phyloP scores from a whole-genome alignment of 2,888 invertebrate species.

The Stramonita haemastoma region DNA sequence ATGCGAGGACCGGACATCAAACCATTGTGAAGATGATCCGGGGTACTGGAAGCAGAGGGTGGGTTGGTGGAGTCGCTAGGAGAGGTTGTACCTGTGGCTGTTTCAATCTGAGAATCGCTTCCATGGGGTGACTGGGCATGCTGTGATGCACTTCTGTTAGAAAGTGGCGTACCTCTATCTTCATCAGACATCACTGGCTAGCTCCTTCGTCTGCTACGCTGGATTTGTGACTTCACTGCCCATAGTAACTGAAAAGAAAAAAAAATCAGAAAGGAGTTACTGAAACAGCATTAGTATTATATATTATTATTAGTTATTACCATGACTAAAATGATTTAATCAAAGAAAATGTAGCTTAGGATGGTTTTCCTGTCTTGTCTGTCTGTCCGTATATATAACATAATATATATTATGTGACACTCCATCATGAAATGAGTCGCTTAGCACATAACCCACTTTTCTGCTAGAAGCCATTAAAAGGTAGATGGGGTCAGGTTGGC shows the following conservation, averaged over 20 bases:
- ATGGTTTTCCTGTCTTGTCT: too few relatives aligned
- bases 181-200: conserved; percentile 12
- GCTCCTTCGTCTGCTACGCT: background rate
- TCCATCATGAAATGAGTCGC: too few relatives aligned
- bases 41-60: conserved; percentile 7
- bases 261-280: background rate
- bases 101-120: background rate
- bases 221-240: background rate
- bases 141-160: background rate
- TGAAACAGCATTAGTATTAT: too few relatives aligned
- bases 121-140: background rate
- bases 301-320: too few relatives aligned
- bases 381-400: too few relatives aligned
- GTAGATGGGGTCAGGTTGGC: too few relatives aligned
- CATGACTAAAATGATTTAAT: too few relatives aligned
- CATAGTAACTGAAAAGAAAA: background rate
- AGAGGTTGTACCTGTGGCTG: background rate
- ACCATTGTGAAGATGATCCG: conserved; percentile 6
- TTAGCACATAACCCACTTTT: too few relatives aligned
- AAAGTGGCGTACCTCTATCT: background rate
- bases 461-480: too few relatives aligned
- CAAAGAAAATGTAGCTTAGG: too few relatives aligned
- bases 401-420: too few relatives aligned
- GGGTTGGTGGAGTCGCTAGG: background rate
- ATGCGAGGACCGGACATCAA: conserved; percentile 3